Base-by-base conservation (phyloP, 2,113 vertebrate species). In the Sakesphorus luctuosus region DNA sequence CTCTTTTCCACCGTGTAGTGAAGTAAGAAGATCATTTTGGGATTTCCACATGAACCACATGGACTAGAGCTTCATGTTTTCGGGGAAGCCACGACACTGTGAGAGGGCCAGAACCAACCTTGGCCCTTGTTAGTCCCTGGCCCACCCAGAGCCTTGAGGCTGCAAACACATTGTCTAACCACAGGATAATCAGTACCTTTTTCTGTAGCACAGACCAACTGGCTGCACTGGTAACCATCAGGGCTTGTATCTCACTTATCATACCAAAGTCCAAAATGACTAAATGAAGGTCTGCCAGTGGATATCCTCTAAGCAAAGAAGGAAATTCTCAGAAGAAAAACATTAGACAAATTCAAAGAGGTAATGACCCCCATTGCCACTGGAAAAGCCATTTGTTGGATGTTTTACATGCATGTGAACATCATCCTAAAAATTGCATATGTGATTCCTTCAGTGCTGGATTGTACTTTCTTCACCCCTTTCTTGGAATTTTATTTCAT, bases 21-120 rank as follows among this genome's bases (percentile, higher is more conserved):
- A 73, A 89, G 59, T 15, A 35, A 67, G 63, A 66, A 49, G 7
- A 4, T 26, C 7, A 7, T n/a, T 8, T 4, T 52, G 49, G 13
- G 24, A 49, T 87, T 81, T 78, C 65, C 14, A 3, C 1, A 1
- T 19, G 23, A 87, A 29, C 29, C 18, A 18, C 11, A 33, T 14
- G 35, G n/a, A 66, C 16, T 6, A n/a, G 3, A 15, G 31, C 21
- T 76, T 33, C n/a, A 28, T 0, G 4, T 31, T 72, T 73, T 36
- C 0, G 0, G 56, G 56, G 35, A 50, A 78, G 29, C 8, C 4
- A 0, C 23, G 55, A 46, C 12, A 10, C n/a, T 9, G 13, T 29
- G 49, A 6, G 11, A 17, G 13, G 21, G 36, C 18, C 63, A 77
- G 63, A 52, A 49, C 6, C 23, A 43, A 9, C 0, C 0, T 2